Conservation (phyloP, 2,888 invertebrate genomes). For the Philonicus albiceps region DNA sequence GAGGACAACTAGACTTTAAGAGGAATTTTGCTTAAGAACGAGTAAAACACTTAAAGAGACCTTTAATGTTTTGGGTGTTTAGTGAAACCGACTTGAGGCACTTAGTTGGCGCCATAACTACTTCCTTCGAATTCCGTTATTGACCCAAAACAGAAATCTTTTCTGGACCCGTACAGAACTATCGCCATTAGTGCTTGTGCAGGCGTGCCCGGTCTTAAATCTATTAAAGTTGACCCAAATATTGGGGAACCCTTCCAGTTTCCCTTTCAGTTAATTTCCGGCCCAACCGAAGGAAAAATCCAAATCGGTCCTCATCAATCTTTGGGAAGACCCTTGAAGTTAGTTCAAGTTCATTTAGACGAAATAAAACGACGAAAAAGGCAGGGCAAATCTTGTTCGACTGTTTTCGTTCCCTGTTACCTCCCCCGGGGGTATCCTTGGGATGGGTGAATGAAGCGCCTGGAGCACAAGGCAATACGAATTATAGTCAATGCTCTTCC, state of each 20-base stretch:
- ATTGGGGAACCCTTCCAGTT: slow-evolving; percentile 1
- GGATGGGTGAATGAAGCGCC: not conserved
- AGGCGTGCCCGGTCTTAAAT: slow-evolving; percentile 9
- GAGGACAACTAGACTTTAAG: not conserved
- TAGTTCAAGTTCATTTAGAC: slow-evolving; percentile 35
- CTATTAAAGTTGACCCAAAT: slow-evolving; percentile 32
- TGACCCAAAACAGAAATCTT: not conserved
- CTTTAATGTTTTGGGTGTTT: not conserved
- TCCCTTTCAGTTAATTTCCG: slow-evolving; percentile 36
- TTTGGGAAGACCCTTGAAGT: slow-evolving; percentile 14
- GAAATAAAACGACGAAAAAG: slow-evolving; percentile 6
- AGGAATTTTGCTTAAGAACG: not conserved
- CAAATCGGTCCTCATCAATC: slow-evolving; percentile 33
- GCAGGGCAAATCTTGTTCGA: slow-evolving; percentile 18
- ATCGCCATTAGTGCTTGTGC: not conserved
- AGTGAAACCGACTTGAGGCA: not conserved
- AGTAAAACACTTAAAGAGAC: not conserved
- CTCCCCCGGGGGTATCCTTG: not conserved
- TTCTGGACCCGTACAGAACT: not conserved
- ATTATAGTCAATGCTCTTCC: not conserved
- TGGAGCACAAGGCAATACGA: not conserved
- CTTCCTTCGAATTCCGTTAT: not conserved
- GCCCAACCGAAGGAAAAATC: slow-evolving; percentile 7
- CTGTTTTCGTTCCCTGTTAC: not conserved
- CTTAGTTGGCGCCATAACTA: not conserved